Evolutionary conservation across 2,888 invertebrate species (phyloP).

Genomic region (Cephus sareptanus): DNA sequence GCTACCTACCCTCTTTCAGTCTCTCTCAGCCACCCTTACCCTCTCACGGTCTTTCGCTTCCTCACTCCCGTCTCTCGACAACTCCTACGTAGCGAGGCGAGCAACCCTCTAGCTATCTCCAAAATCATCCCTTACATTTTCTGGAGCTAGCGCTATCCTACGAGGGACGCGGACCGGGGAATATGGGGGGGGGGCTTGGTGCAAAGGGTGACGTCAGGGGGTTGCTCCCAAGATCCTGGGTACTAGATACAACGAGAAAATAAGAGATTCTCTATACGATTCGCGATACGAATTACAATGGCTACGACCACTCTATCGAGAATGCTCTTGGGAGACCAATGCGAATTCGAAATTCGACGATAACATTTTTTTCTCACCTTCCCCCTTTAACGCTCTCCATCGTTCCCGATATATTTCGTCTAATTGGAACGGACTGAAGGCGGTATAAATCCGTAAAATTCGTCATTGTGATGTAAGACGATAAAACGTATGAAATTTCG

Average conservation of each 20-base stretch:
- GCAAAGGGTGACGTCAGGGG: conserved; percentile 18
- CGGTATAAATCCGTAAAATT: neutral
- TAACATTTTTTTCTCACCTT: neutral
- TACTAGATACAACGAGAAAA: conserved; percentile 51
- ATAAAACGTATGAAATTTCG: neutral
- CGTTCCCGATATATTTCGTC: neutral
- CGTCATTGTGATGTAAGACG: neutral
- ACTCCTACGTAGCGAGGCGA: conserved; percentile 55
- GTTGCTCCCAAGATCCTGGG: neutral
- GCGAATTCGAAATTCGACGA: neutral
- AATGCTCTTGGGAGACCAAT: neutral
- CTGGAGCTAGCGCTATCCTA: conserved; percentile 45
- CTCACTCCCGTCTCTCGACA: conserved; percentile 50
- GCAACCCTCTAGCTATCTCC: conserved; percentile 65
- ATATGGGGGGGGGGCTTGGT: conserved; percentile 25
- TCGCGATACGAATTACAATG: conserved; percentile 58
- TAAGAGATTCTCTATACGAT: conserved; percentile 48
- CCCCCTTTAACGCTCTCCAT: neutral
- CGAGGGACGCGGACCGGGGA: conserved; percentile 30
- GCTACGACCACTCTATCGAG: conserved; percentile 8
- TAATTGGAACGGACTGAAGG: neutral
- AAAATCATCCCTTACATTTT: conserved; percentile 66
- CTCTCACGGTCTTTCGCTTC: conserved; percentile 47
- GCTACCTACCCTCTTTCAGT: conserved; percentile 36
- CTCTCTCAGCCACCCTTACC: conserved; percentile 45